These are phyloP conservation scores for Malacosoma neustria DNA, from an alignment of 2,888 invertebrate genomes.

Conservation along the genomic window DNA sequence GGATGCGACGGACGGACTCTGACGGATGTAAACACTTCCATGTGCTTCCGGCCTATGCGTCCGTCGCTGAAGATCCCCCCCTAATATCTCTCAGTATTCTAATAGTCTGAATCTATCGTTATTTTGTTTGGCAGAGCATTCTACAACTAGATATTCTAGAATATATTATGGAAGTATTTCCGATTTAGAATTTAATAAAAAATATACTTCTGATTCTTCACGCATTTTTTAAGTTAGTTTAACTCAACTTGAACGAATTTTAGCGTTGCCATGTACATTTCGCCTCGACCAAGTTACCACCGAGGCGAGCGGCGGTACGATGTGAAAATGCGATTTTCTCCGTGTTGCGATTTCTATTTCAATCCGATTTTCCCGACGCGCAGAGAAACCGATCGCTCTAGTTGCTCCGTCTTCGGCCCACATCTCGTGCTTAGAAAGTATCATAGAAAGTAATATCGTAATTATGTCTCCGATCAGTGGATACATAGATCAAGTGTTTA, in stretches of 20 bases:
- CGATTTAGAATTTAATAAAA: no score
- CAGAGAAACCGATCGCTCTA: constrained; percentile 72
- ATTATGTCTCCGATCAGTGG: constrained; percentile 51
- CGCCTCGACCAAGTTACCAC: constrained; percentile 36
- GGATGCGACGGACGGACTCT: constrained; percentile 28
- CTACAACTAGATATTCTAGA: not conserved
- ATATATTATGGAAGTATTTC: not conserved
- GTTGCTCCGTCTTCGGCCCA: constrained; percentile 65
- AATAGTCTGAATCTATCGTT: not conserved
- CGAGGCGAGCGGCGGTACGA: constrained; percentile 42
- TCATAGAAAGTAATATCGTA: constrained; percentile 71
- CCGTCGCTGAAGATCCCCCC: constrained; percentile 24
- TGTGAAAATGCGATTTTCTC: constrained; percentile 68
- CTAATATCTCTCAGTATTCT: not conserved
- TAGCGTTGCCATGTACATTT: constrained; percentile 3
- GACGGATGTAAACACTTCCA: constrained; percentile 65
- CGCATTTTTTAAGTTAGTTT: not conserved
- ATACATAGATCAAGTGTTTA: constrained; percentile 58
- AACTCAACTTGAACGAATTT: not conserved
- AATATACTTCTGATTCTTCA: not conserved
- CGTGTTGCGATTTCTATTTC: constrained; percentile 69
- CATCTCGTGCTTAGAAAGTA: constrained; percentile 73
- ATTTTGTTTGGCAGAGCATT: not conserved
- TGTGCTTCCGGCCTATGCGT: constrained; percentile 37
- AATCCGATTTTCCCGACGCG: constrained; percentile 71